These are phyloP conservation scores for Drosophila varians DNA, from an alignment of 1,140 invertebrate species.

Conservation along the genomic window DNA sequence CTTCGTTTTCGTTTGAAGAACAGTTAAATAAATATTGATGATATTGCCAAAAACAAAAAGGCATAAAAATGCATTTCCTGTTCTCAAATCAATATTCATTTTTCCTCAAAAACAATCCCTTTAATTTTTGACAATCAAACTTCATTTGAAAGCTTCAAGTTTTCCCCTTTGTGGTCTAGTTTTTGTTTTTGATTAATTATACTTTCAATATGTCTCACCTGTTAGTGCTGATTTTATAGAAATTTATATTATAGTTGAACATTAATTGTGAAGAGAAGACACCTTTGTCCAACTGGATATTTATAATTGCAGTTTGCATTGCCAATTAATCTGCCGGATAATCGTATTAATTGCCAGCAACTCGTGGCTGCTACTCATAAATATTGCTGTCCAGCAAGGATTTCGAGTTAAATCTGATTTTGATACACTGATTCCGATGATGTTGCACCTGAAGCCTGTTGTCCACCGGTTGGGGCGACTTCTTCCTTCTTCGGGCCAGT, in stretches of 20 bases:
- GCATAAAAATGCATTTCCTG: constrained; percentile 9
- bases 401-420: neutral
- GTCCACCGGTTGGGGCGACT: constrained; percentile 4
- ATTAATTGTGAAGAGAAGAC: neutral
- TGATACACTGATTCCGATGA: neutral
- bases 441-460: neutral
- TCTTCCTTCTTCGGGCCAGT: constrained; percentile 8
- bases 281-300: constrained; percentile 28
- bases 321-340: constrained; percentile 74
- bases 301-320: constrained; percentile 60
- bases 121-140: neutral
- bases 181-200: neutral
- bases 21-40: constrained; percentile 38
- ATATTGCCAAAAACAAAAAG: neutral
- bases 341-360: constrained; percentile 65
- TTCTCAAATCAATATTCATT: neutral
- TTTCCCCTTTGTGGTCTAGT: neutral
- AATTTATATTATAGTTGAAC: neutral
- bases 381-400: constrained; percentile 16
- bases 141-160: neutral
- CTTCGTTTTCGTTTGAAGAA: constrained; percentile 48
- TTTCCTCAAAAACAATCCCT: neutral
- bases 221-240: neutral
- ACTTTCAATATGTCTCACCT: neutral
- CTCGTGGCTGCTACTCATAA: constrained; percentile 32